A percentile compares a stretch with the other conserved stretches of the same genome.
Evolutionary conservation across 2,113 vertebrate species (phyloP).

Genomic region (Neomonachus schauinslandi): DNA sequence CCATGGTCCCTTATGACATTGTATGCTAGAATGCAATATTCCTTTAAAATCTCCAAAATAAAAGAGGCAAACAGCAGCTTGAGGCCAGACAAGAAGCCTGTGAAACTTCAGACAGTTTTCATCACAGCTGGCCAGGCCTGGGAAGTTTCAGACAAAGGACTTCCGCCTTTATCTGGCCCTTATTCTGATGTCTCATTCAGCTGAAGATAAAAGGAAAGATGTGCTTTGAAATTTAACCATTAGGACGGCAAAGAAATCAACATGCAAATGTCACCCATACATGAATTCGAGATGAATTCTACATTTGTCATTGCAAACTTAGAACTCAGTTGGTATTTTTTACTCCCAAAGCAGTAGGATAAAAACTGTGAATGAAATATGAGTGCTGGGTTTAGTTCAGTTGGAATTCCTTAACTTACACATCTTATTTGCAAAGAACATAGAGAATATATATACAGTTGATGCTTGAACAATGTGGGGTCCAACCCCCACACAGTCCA

Average conservation of each 20-base stretch:
- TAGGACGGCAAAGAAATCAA: conserved; percentile 82
- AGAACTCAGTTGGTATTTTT: background rate
- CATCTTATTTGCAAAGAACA: background rate
- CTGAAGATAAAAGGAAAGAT: conserved; percentile 88
- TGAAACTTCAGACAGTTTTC: conserved; percentile 88
- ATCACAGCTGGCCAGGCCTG: conserved; percentile 87
- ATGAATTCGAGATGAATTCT: conserved; percentile 82
- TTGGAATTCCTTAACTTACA: background rate
- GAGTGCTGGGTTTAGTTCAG: background rate
- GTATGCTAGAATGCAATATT: conserved; percentile 74
- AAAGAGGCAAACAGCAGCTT: conserved; percentile 77
- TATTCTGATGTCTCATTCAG: conserved; percentile 90
- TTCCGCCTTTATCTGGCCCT: conserved; percentile 90
- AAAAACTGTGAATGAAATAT: background rate
- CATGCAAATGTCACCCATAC: conserved; percentile 86
- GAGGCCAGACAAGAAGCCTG: conserved; percentile 86
- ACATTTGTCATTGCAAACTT: conserved; percentile 48
- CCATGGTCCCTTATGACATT: conserved; percentile 66
- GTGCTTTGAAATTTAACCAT: conserved; percentile 88
- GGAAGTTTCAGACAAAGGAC: conserved; percentile 88
- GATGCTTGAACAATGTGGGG: background rate
- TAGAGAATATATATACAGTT: background rate
- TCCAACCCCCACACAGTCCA: background rate
- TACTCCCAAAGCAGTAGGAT: background rate
- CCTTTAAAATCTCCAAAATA: conserved; percentile 77